phyloP scores from a whole-genome alignment of 2,113 vertebrate species.

The Colinus virginianus region DNA sequence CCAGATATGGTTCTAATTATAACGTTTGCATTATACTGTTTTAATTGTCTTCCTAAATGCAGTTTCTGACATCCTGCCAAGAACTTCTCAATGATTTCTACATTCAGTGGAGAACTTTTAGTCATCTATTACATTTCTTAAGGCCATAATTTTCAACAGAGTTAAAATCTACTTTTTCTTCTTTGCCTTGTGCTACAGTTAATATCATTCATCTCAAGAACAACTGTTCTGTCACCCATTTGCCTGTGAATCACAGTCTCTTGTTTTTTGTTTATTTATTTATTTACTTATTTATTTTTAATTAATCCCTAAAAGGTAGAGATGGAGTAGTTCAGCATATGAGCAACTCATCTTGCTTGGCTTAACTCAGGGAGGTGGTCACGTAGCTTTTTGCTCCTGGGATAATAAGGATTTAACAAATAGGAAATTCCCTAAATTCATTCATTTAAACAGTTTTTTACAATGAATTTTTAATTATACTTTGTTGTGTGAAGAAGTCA shows the following conservation, averaged over 20 bases:
- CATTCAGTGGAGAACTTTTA: slow-evolving; percentile 75
- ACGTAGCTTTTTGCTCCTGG: slow-evolving; percentile 8
- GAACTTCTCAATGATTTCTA: slow-evolving; percentile 78
- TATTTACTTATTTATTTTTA: neutral
- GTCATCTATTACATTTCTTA: slow-evolving; percentile 69
- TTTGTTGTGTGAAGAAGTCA: slow-evolving; percentile 3
- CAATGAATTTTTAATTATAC: slow-evolving; percentile 45
- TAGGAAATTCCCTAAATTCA: slow-evolving; percentile 36
- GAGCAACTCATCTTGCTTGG: slow-evolving; percentile 21
- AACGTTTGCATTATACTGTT: slow-evolving; percentile 76
- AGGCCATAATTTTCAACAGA: slow-evolving; percentile 70
- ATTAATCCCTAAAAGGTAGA: neutral
- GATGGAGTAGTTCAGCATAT: neutral
- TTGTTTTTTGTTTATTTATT: neutral
- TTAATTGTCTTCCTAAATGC: slow-evolving; percentile 83
- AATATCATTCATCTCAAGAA: slow-evolving; percentile 55
- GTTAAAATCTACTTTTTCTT: slow-evolving; percentile 69
- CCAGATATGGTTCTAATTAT: slow-evolving; percentile 82
- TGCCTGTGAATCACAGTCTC: neutral
- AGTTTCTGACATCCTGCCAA: slow-evolving; percentile 77
- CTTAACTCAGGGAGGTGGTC: neutral
- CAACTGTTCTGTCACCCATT: slow-evolving; percentile 56
- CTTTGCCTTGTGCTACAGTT: slow-evolving; percentile 35
- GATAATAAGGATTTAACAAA: slow-evolving; percentile 55
- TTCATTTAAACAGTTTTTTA: slow-evolving; percentile 27